phyloP scores from a whole-genome alignment of 2,888 invertebrate species.

The Oscheius onirici region DNA sequence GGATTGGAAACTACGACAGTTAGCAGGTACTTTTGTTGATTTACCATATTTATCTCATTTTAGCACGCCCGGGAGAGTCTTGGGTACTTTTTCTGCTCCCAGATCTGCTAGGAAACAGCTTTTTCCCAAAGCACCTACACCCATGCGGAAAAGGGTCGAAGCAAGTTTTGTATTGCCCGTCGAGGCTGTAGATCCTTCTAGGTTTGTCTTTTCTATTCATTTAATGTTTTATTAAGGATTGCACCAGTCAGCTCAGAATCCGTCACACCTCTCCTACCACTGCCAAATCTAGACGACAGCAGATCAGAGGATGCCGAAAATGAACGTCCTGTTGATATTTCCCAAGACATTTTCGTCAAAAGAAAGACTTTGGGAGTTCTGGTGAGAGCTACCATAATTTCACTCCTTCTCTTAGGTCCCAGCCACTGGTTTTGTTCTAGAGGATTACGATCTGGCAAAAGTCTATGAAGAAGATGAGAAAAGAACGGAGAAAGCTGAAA shows the following conservation, averaged over 20 bases:
- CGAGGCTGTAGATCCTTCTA: neutral
- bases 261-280: neutral
- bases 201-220: neutral
- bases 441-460: slow-evolving; percentile 24
- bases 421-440: slow-evolving; percentile 26
- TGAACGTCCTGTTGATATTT: neutral
- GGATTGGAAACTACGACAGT: slow-evolving; percentile 10
- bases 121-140: neutral
- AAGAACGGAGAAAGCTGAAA: slow-evolving; percentile 9
- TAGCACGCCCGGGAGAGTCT: slow-evolving; percentile 4
- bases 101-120: slow-evolving; percentile 3
- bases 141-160: neutral
- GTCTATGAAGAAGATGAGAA: slow-evolving; percentile 25
- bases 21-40: neutral
- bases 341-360: neutral
- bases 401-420: slow-evolving; percentile 15
- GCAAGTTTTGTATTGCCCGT: neutral
- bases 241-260: neutral
- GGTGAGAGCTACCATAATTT: neutral
- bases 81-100: neutral
- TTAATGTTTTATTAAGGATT: neutral
- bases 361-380: slow-evolving; percentile 20
- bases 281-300: neutral
- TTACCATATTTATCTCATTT: neutral
- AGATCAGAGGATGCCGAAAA: slow-evolving; percentile 11